Evolutionary conservation across 2,113 vertebrate species (phyloP).

Genomic region (Chloropsis hardwickii): DNA sequence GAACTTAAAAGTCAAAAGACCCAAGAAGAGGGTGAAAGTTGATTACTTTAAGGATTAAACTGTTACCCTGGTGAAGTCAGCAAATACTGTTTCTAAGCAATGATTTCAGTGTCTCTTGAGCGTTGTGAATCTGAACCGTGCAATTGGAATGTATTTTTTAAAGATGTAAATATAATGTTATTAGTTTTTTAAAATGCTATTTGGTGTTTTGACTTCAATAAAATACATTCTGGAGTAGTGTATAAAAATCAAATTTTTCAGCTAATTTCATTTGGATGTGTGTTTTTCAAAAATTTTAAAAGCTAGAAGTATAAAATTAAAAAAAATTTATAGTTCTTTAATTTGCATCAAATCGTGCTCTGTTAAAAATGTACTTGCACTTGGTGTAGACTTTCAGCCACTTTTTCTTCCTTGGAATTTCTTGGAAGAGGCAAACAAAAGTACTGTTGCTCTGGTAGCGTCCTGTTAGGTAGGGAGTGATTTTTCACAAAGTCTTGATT

Average conservation of each 20-base stretch:
- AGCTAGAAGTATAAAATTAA: neutral
- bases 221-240: neutral
- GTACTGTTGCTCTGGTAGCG: neutral
- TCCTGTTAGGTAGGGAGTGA: neutral
- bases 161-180: conserved; percentile 59
- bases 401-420: conserved; percentile 6
- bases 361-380: conserved; percentile 1
- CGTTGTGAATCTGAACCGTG: conserved; percentile 68
- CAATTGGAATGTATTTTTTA: conserved; percentile 58
- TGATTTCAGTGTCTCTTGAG: conserved; percentile 74
- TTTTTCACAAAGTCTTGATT: conserved; percentile 55
- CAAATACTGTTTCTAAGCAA: conserved; percentile 80
- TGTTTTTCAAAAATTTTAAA: neutral
- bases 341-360: neutral
- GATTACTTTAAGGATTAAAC: conserved; percentile 81
- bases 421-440: neutral
- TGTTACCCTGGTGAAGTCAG: conserved; percentile 78
- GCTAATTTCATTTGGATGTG: neutral
- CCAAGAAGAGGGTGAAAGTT: conserved; percentile 72
- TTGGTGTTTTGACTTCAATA: conserved; percentile 42
- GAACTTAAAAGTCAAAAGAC: conserved; percentile 72
- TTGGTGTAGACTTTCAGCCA: neutral
- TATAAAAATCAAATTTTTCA: neutral
- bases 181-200: conserved; percentile 39
- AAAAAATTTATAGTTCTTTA: neutral